Conservation (phyloP, 2,113 vertebrate species). For the Rhabdomys dilectus region DNA sequence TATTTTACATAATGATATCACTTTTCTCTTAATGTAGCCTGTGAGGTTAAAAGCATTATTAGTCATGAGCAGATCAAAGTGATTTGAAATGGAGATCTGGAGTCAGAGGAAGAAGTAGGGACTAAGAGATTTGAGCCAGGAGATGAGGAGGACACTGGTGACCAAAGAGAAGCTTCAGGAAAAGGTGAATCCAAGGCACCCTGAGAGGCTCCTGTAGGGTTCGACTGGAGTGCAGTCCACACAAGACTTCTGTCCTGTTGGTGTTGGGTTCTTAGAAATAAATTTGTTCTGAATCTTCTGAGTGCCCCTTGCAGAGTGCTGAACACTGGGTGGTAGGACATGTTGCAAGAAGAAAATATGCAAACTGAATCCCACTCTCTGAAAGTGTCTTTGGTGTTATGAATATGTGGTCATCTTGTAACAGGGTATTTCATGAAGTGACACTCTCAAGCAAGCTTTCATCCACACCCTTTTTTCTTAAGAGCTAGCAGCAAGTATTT, state of each 20-base stretch:
- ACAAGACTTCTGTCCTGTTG: background rate
- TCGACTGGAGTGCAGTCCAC: accelerated
- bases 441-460: background rate
- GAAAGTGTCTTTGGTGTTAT: accelerated
- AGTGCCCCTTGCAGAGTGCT: background rate
- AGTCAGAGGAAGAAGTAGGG: background rate
- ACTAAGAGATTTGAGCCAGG: background rate
- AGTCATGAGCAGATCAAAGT: conserved; percentile 21
- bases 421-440: accelerated
- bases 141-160: background rate
- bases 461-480: background rate
- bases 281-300: background rate
- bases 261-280: background rate
- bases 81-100: conserved; percentile 37
- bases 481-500: background rate
- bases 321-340: accelerated
- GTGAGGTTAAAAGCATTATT: conserved; percentile 44
- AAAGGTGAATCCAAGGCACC: background rate
- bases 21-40: conserved; percentile 13
- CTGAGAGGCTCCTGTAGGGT: background rate
- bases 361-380: background rate
- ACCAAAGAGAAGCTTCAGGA: background rate
- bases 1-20: conserved; percentile 51
- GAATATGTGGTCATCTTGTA: accelerated
- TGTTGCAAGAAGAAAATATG: accelerated